These are phyloP conservation scores for Apamea crenata DNA, from an alignment of 2,888 invertebrate genomes.

Conservation along the genomic window DNA sequence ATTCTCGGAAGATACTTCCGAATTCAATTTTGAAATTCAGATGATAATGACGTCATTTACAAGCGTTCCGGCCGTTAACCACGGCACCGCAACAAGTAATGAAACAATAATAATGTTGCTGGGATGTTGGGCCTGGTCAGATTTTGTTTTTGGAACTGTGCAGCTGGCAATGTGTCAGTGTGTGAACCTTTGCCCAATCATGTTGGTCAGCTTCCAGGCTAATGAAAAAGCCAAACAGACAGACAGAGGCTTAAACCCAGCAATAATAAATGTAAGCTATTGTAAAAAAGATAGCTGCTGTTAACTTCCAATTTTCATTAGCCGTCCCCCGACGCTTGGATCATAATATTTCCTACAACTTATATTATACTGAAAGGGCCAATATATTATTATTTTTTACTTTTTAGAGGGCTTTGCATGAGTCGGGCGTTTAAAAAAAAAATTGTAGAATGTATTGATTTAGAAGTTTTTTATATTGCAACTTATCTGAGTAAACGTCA, in stretches of 20 bases:
- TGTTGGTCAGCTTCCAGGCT: background rate
- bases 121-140: slow-evolving; percentile 12
- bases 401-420: too few species aligned
- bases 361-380: too few species aligned
- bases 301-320: too few species aligned
- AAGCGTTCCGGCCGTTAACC: slow-evolving; percentile 17
- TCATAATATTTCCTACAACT: too few species aligned
- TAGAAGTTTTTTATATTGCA: background rate
- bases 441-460: background rate
- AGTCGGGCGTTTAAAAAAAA: too few species aligned
- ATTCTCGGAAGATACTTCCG: slow-evolving; percentile 29
- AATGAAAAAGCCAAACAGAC: too few species aligned
- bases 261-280: too few species aligned
- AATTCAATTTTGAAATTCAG: slow-evolving; percentile 28
- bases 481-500: slow-evolving; percentile 2
- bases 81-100: slow-evolving; percentile 43
- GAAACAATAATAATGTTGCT: slow-evolving; percentile 47
- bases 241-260: too few species aligned
- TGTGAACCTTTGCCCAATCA: background rate
- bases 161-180: slow-evolving; percentile 5
- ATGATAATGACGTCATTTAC: slow-evolving; percentile 51
- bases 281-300: too few species aligned
- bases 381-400: too few species aligned
- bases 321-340: too few species aligned
- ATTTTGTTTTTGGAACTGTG: slow-evolving; percentile 30